Percentiles rank a stretch among this genome's conserved stretches.
Evolutionary conservation across 2,888 invertebrate species (phyloP).

Genomic region (Crossocerus cetratus): DNA sequence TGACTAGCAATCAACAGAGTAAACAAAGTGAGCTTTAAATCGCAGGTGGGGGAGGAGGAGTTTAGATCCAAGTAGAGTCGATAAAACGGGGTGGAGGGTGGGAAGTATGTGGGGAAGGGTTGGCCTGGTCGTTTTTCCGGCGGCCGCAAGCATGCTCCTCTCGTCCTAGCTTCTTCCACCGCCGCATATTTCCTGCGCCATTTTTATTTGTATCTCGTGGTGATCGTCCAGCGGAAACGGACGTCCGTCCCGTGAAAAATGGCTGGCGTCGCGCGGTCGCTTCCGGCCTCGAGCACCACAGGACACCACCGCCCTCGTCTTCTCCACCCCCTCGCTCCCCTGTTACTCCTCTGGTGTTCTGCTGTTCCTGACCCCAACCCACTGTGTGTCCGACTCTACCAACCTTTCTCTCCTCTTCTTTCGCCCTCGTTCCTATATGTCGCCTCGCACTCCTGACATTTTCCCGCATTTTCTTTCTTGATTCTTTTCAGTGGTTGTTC

Average conservation of each 20-base stretch:
- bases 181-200: slow-evolving; percentile 52
- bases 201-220: slow-evolving; percentile 73
- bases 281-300: slow-evolving; percentile 60
- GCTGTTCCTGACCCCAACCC: no score
- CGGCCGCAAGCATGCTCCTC: not conserved
- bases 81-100: not conserved
- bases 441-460: not conserved
- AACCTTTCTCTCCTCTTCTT: not conserved
- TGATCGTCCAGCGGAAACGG: slow-evolving; percentile 72
- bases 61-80: not conserved
- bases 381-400: not conserved
- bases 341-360: no score
- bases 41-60: no score
- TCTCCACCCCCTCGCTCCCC: slow-evolving; percentile 4
- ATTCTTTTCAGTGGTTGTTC: no score
- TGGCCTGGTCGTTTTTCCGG: slow-evolving; percentile 14
- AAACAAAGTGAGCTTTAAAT: not conserved
- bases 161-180: slow-evolving; percentile 5
- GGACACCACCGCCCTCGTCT: slow-evolving; percentile 1
- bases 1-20: no score
- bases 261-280: slow-evolving; percentile 61
- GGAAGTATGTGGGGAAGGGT: slow-evolving; percentile 15
- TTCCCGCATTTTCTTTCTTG: not conserved
- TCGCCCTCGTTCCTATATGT: not conserved
- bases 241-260: slow-evolving; percentile 74